phyloP scores from a whole-genome alignment of 23 tunicate species.

The Trididemnum clinides region DNA sequence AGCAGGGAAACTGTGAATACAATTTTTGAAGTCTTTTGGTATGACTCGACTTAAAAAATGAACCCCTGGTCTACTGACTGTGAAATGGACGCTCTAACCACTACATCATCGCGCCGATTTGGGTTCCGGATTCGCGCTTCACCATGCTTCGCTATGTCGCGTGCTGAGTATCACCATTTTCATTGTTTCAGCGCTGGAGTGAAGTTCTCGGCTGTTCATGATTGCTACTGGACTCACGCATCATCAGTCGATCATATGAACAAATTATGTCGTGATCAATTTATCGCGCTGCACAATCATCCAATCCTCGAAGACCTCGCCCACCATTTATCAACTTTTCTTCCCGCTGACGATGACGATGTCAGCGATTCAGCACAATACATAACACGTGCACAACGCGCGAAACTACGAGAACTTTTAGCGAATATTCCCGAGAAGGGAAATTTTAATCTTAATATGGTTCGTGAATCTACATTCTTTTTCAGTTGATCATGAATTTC shows the following conservation, averaged over 20 bases:
- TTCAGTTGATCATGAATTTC: conserved; percentile 93
- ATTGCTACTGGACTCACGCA: conserved; percentile 99
- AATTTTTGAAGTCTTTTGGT: no score
- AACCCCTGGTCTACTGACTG: no score
- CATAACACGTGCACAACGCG: conserved; percentile 4
- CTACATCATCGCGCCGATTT: no score
- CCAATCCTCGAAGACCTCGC: conserved; percentile 78
- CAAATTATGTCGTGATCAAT: conserved; percentile 77
- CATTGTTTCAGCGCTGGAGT: conserved; percentile 48
- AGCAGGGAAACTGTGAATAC: no score
- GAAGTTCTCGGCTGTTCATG: conserved; percentile 87
- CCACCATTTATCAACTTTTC: conserved; percentile 38
- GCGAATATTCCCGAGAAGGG: conserved; percentile 80
- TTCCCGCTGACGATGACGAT: conserved; percentile 35
- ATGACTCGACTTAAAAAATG: no score
- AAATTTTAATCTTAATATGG: conserved; percentile 72
- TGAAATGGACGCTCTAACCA: no score
- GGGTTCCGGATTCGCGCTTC: no score
- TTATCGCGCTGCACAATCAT: conserved; percentile 70
- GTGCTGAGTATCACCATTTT: no score
- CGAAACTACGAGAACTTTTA: conserved; percentile 31
- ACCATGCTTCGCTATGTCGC: no score
- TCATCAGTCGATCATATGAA: conserved; percentile 74
- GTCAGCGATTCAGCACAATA: not conserved
- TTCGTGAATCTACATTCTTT: conserved; percentile 80